A percentile compares a stretch with the other conserved stretches of the same genome.
phyloP scores from a whole-genome alignment of 2,113 vertebrate species.

The Ictalurus punctatus region DNA sequence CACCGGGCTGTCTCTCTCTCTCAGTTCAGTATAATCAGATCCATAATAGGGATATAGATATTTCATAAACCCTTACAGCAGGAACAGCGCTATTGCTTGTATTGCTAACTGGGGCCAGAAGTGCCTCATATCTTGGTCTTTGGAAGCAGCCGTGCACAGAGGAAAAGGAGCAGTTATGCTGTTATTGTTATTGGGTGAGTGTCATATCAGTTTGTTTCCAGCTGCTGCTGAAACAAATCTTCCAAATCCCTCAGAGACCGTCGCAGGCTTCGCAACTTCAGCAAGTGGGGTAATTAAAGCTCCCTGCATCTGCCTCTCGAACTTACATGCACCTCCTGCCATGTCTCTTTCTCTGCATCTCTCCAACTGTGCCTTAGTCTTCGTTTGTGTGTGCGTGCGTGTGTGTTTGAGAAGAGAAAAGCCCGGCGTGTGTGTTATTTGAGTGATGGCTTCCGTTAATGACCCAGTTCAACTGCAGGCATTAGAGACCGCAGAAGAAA shows the following conservation, averaged over 20 bases:
- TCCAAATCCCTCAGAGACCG: conserved; percentile 46
- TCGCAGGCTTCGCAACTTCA: conserved; percentile 34
- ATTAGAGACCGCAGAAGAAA: conserved; percentile 52
- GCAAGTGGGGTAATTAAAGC: conserved; percentile 57
- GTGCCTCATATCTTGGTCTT: background rate
- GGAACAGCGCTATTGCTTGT: conserved; percentile 69
- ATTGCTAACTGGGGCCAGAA: conserved; percentile 68
- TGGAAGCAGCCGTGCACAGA: background rate
- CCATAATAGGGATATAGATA: conserved; percentile 16
- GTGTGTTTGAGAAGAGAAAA: conserved; percentile 1
- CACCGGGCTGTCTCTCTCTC: background rate
- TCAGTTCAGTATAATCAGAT: conserved; percentile 10
- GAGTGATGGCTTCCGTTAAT: conserved; percentile 65
- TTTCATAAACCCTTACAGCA: conserved; percentile 66
- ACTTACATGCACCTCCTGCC: conserved; percentile 47
- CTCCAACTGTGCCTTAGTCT: conserved; percentile 11
- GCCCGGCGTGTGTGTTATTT: conserved; percentile 47
- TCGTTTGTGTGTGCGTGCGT: background rate
- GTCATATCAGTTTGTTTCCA: conserved; percentile 53
- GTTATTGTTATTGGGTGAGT: conserved; percentile 48
- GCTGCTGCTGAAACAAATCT: conserved; percentile 46
- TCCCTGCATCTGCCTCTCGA: conserved; percentile 28
- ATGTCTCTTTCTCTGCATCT: conserved; percentile 8
- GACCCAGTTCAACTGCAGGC: conserved; percentile 70
- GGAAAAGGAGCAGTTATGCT: conserved; percentile 35